Percentiles rank a stretch among this genome's conserved stretches.
Evolutionary conservation across 2,113 vertebrate genomes (phyloP).

Genomic region (Scartelaos histophorus): DNA sequence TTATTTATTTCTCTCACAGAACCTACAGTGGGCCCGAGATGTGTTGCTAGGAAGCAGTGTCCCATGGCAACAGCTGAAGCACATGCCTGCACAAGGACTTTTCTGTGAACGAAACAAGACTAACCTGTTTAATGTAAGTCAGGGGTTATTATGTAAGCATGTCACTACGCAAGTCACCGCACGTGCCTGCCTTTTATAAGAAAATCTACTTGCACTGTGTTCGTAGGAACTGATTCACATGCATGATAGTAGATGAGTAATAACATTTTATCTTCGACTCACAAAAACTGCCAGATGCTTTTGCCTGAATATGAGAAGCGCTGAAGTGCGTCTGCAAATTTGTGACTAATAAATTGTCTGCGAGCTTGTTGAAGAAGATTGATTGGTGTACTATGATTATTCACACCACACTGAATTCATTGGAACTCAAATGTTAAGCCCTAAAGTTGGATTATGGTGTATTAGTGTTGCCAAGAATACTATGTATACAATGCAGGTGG

Average conservation of each 20-base stretch:
- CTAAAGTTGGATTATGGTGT: conserved; percentile 26
- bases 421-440: conserved; percentile 19
- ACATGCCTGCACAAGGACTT: conserved; percentile 99
- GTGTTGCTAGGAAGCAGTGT: conserved; percentile 99
- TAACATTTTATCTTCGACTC: neutral
- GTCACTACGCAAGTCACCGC: neutral
- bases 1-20: conserved; percentile 81
- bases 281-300: neutral
- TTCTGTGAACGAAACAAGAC: conserved; percentile 99
- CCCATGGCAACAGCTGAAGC: conserved; percentile 98
- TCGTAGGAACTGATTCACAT: neutral
- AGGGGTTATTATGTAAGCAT: conserved; percentile 12
- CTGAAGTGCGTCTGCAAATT: conserved; percentile 16
- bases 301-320: conserved; percentile 12
- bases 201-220: neutral
- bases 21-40: conserved; percentile 97
- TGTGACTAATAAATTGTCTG: conserved; percentile 29
- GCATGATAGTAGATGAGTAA: neutral
- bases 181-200: neutral
- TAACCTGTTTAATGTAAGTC: conserved; percentile 99
- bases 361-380: conserved; percentile 1
- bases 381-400: conserved; percentile 26
- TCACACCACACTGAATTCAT: conserved; percentile 29
- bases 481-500: conserved; percentile 14
- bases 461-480: conserved; percentile 30